Conservation (phyloP, 2,888 invertebrate genomes). For the Schizaphis graminum region DNA sequence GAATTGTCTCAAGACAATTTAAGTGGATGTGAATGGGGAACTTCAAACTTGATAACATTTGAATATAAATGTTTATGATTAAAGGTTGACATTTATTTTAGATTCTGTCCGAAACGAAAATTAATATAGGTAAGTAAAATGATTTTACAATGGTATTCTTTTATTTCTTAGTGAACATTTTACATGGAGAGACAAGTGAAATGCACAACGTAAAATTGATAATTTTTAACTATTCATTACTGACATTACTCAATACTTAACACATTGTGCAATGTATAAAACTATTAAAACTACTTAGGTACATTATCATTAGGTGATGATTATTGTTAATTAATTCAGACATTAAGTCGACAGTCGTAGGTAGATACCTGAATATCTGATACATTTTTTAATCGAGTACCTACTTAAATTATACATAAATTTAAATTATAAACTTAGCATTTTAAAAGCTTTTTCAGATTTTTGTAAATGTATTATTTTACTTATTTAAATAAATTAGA, state of each 20-base stretch:
- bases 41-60: constrained; percentile 3
- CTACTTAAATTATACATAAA: not conserved
- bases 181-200: not conserved
- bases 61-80: constrained; percentile 3
- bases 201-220: not conserved
- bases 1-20: not conserved
- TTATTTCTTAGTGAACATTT: not conserved
- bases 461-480: not conserved
- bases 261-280: not conserved
- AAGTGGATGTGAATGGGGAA: not conserved
- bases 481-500: no score
- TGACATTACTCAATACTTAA: not conserved
- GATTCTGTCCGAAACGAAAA: not conserved
- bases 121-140: not conserved
- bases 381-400: not conserved
- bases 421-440: not conserved
- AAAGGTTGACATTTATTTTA: constrained; percentile 12
- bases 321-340: not conserved
- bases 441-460: not conserved
- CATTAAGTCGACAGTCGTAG: no score
- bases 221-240: not conserved
- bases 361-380: not conserved
- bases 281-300: no score
- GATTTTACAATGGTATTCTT: not conserved
- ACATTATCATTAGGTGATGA: not conserved